phyloP scores from a whole-genome alignment of 2,797 vertebrate genomes.

The Danio tinwini region DNA sequence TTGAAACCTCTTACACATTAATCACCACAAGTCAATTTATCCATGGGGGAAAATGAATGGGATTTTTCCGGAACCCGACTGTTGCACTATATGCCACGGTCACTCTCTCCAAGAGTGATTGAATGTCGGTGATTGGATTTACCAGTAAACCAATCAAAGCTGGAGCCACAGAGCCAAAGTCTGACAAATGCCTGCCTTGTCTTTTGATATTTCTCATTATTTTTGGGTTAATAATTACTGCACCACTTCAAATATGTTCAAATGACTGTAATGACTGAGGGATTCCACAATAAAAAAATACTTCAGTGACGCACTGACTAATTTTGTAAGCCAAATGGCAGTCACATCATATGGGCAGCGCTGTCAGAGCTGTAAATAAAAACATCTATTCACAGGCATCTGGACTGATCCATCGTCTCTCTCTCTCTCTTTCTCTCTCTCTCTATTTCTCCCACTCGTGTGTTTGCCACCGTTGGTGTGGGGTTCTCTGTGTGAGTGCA shows the following conservation, averaged over 20 bases:
- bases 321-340: not conserved
- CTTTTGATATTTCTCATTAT: not conserved
- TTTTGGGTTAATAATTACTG: not conserved
- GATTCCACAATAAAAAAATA: not conserved
- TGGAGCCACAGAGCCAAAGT: not conserved
- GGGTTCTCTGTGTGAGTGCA: constrained; percentile 56
- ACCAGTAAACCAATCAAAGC: constrained; percentile 45
- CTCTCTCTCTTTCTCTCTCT: not conserved
- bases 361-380: constrained; percentile 4
- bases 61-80: constrained; percentile 19
- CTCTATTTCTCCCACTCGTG: no score
- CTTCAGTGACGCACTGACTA: not conserved
- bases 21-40: constrained; percentile 32
- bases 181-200: not conserved
- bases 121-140: constrained; percentile 34
- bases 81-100: not conserved
- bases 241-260: not conserved
- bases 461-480: not conserved
- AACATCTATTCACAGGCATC: constrained; percentile 13
- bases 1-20: constrained; percentile 30
- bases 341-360: not conserved
- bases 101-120: constrained; percentile 16
- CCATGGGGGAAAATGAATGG: constrained; percentile 1
- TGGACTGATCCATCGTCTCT: not conserved
- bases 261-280: not conserved